Evolutionary conservation across 2,113 vertebrate genomes (phyloP), one percentile per base, ranked within the genome.

Genomic region (Mastomys natalensis): DNA sequence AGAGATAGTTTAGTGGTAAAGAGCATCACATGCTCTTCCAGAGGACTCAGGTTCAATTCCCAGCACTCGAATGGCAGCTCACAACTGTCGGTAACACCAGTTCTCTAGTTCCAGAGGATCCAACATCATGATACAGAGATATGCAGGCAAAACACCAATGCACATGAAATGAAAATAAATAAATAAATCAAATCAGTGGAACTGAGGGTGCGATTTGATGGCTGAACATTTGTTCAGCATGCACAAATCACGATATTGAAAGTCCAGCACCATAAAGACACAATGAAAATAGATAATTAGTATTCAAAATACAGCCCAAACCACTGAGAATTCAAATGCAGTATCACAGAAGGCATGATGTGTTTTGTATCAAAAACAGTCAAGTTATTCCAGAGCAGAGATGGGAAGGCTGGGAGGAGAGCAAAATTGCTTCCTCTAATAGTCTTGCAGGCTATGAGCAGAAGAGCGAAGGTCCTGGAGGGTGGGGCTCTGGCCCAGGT

Each of bases 381-480:
- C 13, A 53, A 29, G 34, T 45, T 22, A 37, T 72, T 66, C 22
- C 70, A 24, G 26, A n/a, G 40, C 21, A 3, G 11, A 58, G 58
- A 58, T 9, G 26, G 48, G 48, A 22, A 64, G 62, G 43, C 22
- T 0, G 15, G 37, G 22, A 29, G 64, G 26, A 74, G 78, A 40
- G 37, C 10, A 9, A 29, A n/a, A 34, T 0, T 51, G 16, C 29
- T 37, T 0, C 17, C 81, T 64, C 8, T 37, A 22, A 0, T 0
- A 1, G 22, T 58, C 70, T 16, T 40, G 31, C 8, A 77, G 51
- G 29, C 53, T 45, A 21, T 11, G 53, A 37, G 3, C 12, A 29
- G 11, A 40, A 34, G 7, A 45, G 12, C 2, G 40, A 22, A 58
- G 0, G 21, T 26, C 51, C 31, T 95, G 48, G 0, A 48, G 2